A percentile compares a stretch with the other conserved stretches of the same genome.
Conservation (phyloP, 2,888 invertebrate genomes). For the Eucera pruinosa region DNA sequence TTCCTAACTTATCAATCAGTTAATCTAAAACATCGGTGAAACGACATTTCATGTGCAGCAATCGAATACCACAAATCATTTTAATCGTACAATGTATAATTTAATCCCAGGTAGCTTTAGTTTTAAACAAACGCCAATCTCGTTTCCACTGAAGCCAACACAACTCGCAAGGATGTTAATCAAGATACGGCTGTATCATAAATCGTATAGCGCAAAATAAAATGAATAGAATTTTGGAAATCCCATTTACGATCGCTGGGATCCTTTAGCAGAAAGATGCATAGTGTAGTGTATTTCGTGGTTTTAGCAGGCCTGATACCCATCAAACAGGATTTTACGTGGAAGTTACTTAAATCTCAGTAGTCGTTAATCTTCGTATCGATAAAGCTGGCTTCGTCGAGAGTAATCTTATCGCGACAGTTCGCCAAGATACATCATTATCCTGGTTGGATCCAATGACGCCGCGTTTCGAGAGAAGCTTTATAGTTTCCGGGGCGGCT, state of each 20-base stretch:
- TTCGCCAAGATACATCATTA: conserved; percentile 44
- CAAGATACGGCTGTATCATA: no score
- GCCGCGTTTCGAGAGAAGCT: conserved; percentile 4
- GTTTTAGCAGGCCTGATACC: not conserved
- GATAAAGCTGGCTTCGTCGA: conserved; percentile 11
- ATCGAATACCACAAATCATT: no score
- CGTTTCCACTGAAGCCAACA: no score
- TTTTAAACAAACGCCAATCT: no score
- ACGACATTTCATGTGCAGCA: no score
- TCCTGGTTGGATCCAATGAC: not conserved
- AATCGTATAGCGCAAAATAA: not conserved
- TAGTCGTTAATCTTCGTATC: conserved; percentile 57
- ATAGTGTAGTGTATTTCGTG: no score
- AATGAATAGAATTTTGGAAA: not conserved
- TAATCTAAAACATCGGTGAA: no score
- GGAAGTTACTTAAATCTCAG: conserved; percentile 28
- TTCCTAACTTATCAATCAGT: no score
- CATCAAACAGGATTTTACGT: conserved; percentile 20
- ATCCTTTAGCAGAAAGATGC: not conserved
- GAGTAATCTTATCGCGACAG: conserved; percentile 37
- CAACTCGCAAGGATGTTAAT: no score
- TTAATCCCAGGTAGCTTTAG: no score
- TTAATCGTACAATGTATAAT: no score
- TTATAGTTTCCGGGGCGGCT: not conserved
- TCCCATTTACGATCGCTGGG: not conserved